These are phyloP conservation scores for Drosophila lutescens DNA, from an alignment of 2,888 invertebrate species.

Conservation along the genomic window DNA sequence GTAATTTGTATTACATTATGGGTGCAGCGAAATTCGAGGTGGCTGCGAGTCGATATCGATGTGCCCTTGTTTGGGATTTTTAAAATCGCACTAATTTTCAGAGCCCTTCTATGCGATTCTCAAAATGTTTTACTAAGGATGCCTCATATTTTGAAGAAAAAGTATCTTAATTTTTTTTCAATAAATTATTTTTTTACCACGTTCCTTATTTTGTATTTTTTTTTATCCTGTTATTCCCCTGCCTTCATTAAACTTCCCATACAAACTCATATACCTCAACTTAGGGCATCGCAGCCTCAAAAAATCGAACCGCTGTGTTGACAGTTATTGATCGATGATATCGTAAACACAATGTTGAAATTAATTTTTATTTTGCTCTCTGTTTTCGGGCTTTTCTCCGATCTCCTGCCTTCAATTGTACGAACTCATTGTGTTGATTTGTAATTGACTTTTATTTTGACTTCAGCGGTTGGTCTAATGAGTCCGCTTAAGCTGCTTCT, in stretches of 20 bases:
- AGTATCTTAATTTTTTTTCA: neutral
- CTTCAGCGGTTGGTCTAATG: conserved; percentile 55
- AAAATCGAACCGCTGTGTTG: conserved; percentile 57
- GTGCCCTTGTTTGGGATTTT: conserved; percentile 31
- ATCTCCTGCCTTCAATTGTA: conserved; percentile 59
- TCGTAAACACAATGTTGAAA: conserved; percentile 69
- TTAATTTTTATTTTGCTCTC: conserved; percentile 65
- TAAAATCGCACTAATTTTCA: neutral
- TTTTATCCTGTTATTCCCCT: too few species aligned
- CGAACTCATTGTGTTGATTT: conserved; percentile 49
- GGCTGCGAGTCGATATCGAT: conserved; percentile 23
- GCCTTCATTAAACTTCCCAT: neutral
- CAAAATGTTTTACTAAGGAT: neutral
- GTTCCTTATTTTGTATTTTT: too few species aligned
- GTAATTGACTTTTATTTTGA: conserved; percentile 68
- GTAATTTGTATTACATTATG: conserved; percentile 61
- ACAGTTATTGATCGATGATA: conserved; percentile 79
- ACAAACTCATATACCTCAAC: conserved; percentile 17
- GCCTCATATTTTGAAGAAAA: neutral
- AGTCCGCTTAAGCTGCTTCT: conserved; percentile 27
- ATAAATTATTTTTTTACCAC: too few species aligned
- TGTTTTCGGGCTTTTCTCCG: conserved; percentile 27
- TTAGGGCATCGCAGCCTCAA: conserved; percentile 5
- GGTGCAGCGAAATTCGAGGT: conserved; percentile 53
- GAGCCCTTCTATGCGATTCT: neutral